A percentile compares a stretch with the other conserved stretches of the same genome.
Evolutionary conservation across 1,140 invertebrate species (phyloP).

Genomic region (Caenorhabditis brenneri): DNA sequence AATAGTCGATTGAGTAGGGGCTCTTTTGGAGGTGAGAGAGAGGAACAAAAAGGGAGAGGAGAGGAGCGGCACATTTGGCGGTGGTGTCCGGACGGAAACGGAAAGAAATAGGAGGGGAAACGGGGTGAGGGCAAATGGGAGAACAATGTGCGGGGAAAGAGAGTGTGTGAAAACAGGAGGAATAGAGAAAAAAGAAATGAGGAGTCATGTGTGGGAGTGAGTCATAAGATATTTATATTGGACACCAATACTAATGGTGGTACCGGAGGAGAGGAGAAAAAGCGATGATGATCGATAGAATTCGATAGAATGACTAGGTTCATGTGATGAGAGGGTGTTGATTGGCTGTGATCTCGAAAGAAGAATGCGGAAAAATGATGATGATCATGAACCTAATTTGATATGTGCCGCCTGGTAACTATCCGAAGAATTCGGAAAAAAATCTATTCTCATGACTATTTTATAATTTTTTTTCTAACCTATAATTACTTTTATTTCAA

Average conservation of each 20-base stretch:
- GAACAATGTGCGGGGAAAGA: not conserved
- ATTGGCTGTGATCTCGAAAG: too few species aligned
- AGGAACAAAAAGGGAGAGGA: not conserved
- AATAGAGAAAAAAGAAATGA: not conserved
- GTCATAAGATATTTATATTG: conserved; percentile 37
- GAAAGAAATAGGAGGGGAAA: not conserved
- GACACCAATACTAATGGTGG: not conserved
- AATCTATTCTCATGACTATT: too few species aligned
- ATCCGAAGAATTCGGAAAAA: too few species aligned
- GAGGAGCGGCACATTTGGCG: too few species aligned
- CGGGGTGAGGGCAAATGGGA: not conserved
- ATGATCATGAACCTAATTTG: too few species aligned
- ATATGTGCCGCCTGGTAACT: too few species aligned
- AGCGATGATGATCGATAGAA: not conserved
- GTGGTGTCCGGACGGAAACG: too few species aligned
- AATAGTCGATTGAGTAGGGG: not conserved
- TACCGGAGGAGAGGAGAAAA: not conserved
- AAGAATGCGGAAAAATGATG: too few species aligned
- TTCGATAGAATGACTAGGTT: too few species aligned
- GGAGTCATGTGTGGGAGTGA: not conserved
- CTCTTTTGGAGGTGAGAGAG: not conserved
- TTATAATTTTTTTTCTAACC: too few species aligned
- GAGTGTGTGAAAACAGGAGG: not conserved
- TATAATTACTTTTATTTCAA: too few species aligned
- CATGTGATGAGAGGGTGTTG: too few species aligned